Evolutionary conservation across 2,113 vertebrate genomes (phyloP).

Genomic region (Erinaceus europaeus): DNA sequence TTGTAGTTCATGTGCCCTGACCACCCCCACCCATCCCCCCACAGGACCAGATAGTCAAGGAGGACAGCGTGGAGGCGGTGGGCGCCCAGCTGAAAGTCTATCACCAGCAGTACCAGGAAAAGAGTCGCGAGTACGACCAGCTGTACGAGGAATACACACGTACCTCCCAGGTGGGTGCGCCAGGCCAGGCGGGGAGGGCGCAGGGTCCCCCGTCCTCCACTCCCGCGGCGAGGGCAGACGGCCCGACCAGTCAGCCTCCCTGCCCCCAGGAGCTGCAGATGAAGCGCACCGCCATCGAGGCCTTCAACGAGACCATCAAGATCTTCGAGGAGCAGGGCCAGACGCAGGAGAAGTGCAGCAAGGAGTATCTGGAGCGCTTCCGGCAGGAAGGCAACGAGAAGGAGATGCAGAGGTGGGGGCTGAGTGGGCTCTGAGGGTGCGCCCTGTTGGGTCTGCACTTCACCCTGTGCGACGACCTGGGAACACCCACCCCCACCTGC

Average conservation of each 20-base stretch:
- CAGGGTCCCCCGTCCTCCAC: neutral
- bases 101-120: constrained; percentile 89
- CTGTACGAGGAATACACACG: constrained; percentile 87
- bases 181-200: too few species aligned
- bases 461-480: too few species aligned
- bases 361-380: constrained; percentile 87
- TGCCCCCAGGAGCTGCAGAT: constrained; percentile 86
- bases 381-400: constrained; percentile 86
- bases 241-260: fast-evolving
- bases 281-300: constrained; percentile 87
- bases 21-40: too few species aligned
- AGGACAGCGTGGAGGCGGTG: constrained; percentile 85
- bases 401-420: constrained; percentile 89
- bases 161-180: constrained; percentile 83
- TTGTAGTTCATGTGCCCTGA: too few species aligned
- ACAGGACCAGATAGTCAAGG: constrained; percentile 83
- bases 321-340: constrained; percentile 90
- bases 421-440: too few species aligned
- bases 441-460: too few species aligned
- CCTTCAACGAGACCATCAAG: constrained; percentile 89
- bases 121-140: constrained; percentile 87
- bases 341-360: constrained; percentile 86
- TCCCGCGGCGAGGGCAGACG: fast-evolving
- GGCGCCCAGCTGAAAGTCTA: constrained; percentile 88
- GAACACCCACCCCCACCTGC: neutral